phyloP scores from a whole-genome alignment of 2,888 invertebrate species.

The Thecocarcelia acutangulata region DNA sequence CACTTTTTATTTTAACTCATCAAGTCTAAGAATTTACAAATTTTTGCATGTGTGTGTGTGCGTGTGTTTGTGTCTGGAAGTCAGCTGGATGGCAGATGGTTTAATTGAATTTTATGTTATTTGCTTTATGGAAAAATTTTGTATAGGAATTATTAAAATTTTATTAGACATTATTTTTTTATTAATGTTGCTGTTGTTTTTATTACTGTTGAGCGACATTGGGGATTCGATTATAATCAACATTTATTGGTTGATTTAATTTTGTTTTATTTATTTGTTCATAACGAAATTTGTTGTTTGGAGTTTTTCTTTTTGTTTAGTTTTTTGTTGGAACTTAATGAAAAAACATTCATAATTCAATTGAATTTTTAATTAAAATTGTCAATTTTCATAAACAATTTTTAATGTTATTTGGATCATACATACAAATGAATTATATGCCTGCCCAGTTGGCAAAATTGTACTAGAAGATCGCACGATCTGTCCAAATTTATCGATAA shows the following conservation, averaged over 20 bases:
- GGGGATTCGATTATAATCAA: constrained; percentile 68
- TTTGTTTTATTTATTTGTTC: constrained; percentile 70
- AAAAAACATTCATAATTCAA: constrained; percentile 62
- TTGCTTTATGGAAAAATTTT: neutral
- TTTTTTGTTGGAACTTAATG: constrained; percentile 15
- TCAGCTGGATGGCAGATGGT: neutral
- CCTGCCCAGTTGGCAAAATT: too few species aligned
- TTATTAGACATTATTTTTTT: constrained; percentile 54
- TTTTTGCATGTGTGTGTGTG: too few species aligned
- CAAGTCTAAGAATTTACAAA: constrained; percentile 9
- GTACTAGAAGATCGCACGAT: too few species aligned
- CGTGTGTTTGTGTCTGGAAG: neutral
- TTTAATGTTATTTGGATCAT: constrained; percentile 25
- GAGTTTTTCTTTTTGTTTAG: constrained; percentile 6
- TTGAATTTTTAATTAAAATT: constrained; percentile 67
- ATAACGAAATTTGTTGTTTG: constrained; percentile 68
- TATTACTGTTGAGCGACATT: constrained; percentile 41
- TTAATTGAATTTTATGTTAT: neutral
- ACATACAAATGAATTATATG: neutral
- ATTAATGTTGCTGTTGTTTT: constrained; percentile 43
- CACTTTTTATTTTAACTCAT: constrained; percentile 2
- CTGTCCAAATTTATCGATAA: too few species aligned
- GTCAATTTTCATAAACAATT: constrained; percentile 67
- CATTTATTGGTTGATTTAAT: constrained; percentile 66
- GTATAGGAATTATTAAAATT: constrained; percentile 56